Base-by-base conservation (phyloP, 2,797 vertebrate genomes). In the Spatula versicolor region DNA sequence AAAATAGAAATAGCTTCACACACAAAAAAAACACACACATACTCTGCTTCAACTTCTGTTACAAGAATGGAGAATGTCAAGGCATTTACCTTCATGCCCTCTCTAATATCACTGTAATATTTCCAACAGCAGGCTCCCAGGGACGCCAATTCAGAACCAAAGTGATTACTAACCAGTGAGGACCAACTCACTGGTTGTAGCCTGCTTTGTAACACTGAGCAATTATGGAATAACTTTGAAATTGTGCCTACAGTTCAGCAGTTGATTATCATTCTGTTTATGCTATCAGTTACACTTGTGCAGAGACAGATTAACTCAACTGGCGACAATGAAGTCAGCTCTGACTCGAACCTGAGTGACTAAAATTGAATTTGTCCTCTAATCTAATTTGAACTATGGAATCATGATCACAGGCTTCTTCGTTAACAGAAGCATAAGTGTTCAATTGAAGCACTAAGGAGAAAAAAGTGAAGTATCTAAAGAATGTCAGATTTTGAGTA, bases 401-500 rank as follows among this genome's bases (percentile, higher is more conserved):
- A 77, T 72, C 39, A 9, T 33, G 64, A 77, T 56, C 90, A 88
- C 60, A 69, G 76, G 35, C 23, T 25, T 77, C 68, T 94, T 81
- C 19, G 12, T 80, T 79, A 93, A 78, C 72, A 88, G 59, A 83
- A 95, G 68, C 4, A 1, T 46, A 93, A 4, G 2, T 20, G 59
- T 78, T 90, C 79, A 77, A 31, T 8, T 59, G 76, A 91, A 85
- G 73, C 8, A 3, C 55, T 64, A 41, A 55, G 62, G 45, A 92
- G 55, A 91, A 83, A 33, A 75, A 91, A 91, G 72, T 62, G 54
- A 91, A 95, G 35, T 26, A 58, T 45, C 75, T 77, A 46, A 83
- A 93, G 86, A 68, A 83, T 25, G 59, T 69, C 91, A 87, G 33
- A 39, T 90, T 95, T 78, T 59, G 31, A 94, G 94, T 54, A 41